Evolutionary conservation across 2,113 vertebrate species (phyloP).

Genomic region (Phodopus roborovskii): DNA sequence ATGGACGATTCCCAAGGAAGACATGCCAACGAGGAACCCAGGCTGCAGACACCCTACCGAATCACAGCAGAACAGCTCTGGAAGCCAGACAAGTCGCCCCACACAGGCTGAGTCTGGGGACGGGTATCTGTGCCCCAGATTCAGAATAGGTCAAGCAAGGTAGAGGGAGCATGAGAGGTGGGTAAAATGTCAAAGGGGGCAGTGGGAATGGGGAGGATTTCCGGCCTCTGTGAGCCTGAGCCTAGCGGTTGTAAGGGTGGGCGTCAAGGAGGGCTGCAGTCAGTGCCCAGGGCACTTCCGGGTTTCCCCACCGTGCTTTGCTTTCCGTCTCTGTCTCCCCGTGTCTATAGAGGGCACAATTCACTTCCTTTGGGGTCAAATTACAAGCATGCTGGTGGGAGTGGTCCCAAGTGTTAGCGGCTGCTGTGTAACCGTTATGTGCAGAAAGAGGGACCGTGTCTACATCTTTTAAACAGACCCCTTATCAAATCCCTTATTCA

Average conservation of each 20-base stretch:
- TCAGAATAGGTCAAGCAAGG: not conserved
- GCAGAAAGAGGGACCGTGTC: not conserved
- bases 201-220: slow-evolving; percentile 19
- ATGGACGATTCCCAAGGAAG: not conserved
- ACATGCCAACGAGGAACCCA: not conserved
- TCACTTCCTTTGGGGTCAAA: slow-evolving; percentile 31
- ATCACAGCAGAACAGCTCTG: not conserved
- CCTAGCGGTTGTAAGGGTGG: slow-evolving; percentile 16
- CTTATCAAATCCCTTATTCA: not conserved
- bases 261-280: not conserved
- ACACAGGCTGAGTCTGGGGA: not conserved
- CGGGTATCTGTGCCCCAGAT: slow-evolving; percentile 27
- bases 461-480: not conserved
- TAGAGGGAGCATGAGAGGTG: slow-evolving; percentile 13
- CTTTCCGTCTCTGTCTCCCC: not conserved
- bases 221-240: slow-evolving; percentile 5
- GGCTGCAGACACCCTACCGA: slow-evolving; percentile 11
- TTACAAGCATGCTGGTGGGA: slow-evolving; percentile 22
- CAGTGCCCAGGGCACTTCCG: not conserved
- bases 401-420: not conserved
- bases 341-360: not conserved
- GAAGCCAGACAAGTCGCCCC: slow-evolving; percentile 45
- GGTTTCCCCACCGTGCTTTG: not conserved
- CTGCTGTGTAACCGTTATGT: not conserved
- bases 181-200: not conserved